Percentiles rank a stretch among this genome's conserved stretches.
Evolutionary conservation across 2,888 invertebrate genomes (phyloP).

Genomic region (Vanessa cardui): DNA sequence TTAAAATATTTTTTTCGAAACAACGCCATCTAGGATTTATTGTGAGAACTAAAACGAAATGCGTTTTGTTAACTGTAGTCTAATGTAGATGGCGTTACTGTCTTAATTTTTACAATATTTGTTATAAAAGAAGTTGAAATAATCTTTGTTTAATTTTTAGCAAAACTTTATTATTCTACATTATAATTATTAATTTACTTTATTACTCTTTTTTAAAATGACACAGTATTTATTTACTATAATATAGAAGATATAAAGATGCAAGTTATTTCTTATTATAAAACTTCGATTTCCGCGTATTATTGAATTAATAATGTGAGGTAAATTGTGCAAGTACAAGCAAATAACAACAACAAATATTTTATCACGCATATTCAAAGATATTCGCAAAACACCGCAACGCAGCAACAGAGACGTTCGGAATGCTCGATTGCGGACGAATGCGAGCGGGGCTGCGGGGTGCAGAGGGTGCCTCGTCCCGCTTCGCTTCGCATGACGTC

Average conservation of each 20-base stretch:
- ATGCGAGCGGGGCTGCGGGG: constrained; percentile 19
- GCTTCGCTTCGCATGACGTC: constrained; percentile 34
- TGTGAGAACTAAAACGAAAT: not conserved
- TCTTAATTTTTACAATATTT: not conserved
- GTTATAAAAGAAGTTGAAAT: too few species aligned
- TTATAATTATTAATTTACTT: too few species aligned
- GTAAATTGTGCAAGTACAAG: too few species aligned
- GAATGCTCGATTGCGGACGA: constrained; percentile 21
- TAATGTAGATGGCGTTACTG: not conserved
- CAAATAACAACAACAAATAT: not conserved
- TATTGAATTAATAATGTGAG: too few species aligned
- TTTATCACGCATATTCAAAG: not conserved
- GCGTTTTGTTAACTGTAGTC: not conserved
- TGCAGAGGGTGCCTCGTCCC: constrained; percentile 22
- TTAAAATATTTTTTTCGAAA: not conserved
- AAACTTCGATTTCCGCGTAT: too few species aligned
- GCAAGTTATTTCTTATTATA: too few species aligned
- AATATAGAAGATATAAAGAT: too few species aligned
- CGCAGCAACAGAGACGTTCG: constrained; percentile 13
- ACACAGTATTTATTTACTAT: too few species aligned
- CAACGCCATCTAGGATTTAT: not conserved
- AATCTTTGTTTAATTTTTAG: too few species aligned
- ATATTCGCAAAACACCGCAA: constrained; percentile 21
- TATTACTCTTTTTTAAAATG: too few species aligned
- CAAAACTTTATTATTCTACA: too few species aligned